Evolutionary conservation across 2,797 vertebrate species (phyloP).

Genomic region (Pangasius macronema): DNA sequence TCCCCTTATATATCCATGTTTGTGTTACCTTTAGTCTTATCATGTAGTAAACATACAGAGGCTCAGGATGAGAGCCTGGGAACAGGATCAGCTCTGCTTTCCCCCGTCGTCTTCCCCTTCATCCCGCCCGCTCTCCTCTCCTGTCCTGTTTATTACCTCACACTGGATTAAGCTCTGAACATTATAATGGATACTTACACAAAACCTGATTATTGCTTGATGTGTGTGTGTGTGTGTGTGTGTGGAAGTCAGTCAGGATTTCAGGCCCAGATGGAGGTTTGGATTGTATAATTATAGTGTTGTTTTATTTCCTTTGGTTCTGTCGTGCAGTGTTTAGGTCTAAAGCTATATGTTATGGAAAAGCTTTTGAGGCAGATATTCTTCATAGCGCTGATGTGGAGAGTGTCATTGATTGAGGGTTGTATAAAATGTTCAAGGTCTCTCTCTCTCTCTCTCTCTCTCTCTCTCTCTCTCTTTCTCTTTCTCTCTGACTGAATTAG

Average conservation of each 20-base stretch:
- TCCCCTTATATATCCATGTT: not conserved
- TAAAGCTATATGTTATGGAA: not conserved
- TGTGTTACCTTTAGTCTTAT: not conserved
- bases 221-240: not conserved
- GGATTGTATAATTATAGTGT: not conserved
- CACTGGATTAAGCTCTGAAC: not conserved
- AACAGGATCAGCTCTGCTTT: not conserved
- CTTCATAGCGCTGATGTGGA: not conserved
- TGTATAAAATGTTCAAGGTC: not conserved
- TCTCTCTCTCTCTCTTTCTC: not conserved
- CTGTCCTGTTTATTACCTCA: not conserved
- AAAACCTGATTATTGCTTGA: not conserved
- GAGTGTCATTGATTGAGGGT: not conserved
- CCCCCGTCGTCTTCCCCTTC: not conserved
- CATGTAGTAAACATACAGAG: not conserved
- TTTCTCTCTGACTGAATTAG: not conserved
- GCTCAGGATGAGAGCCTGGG: not conserved
- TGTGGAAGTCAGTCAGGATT: not conserved
- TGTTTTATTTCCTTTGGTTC: not conserved
- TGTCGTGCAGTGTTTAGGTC: not conserved
- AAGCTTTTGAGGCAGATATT: not conserved
- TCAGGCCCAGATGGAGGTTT: not conserved
- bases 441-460: not conserved
- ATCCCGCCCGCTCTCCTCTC: not conserved
- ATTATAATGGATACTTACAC: not conserved